A percentile compares a stretch with the other conserved stretches of the same genome.
phyloP scores from a whole-genome alignment of 92 coral and sea anemone species.

The Actinostola sp. region DNA sequence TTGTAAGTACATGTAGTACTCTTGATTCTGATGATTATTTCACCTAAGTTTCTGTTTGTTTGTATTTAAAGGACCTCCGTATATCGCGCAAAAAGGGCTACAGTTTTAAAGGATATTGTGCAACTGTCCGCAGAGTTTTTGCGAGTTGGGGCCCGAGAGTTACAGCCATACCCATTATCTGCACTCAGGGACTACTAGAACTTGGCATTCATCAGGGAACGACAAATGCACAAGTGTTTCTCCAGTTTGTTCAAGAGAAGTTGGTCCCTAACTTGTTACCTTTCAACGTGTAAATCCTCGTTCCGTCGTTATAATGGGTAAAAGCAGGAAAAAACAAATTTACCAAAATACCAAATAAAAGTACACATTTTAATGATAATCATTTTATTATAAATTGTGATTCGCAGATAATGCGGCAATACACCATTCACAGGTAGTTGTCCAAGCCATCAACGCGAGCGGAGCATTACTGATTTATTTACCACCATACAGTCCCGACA shows the following conservation, averaged over 20 bases:
- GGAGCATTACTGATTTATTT: slow-evolving; percentile 31
- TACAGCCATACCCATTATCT: no score
- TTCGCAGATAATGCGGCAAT: slow-evolving; percentile 13
- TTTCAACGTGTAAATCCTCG: slow-evolving; percentile 42
- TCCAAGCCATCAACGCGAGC: slow-evolving; percentile 9
- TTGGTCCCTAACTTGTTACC: slow-evolving; percentile 44
- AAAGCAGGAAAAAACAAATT: background rate
- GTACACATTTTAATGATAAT: no score
- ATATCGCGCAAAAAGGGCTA: no score
- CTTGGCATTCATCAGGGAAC: slow-evolving; percentile 29
- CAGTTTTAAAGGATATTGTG: slow-evolving; percentile 18
- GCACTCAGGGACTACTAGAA: slow-evolving; percentile 34
- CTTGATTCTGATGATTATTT: background rate
- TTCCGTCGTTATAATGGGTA: slow-evolving; percentile 54
- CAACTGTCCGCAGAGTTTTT: slow-evolving; percentile 10
- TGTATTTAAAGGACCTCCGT: background rate
- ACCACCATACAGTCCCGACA: no score
- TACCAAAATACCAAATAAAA: no score
- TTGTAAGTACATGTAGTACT: background rate
- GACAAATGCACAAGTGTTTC: slow-evolving; percentile 34
- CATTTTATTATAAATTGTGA: background rate
- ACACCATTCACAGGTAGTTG: background rate
- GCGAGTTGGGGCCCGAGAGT: slow-evolving; percentile 14
- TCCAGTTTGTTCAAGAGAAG: slow-evolving; percentile 31
- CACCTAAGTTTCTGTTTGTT: background rate